Percentiles rank a stretch among this genome's conserved stretches.
Conservation (phyloP, 2,113 vertebrate species). For the Falco punctatus region DNA sequence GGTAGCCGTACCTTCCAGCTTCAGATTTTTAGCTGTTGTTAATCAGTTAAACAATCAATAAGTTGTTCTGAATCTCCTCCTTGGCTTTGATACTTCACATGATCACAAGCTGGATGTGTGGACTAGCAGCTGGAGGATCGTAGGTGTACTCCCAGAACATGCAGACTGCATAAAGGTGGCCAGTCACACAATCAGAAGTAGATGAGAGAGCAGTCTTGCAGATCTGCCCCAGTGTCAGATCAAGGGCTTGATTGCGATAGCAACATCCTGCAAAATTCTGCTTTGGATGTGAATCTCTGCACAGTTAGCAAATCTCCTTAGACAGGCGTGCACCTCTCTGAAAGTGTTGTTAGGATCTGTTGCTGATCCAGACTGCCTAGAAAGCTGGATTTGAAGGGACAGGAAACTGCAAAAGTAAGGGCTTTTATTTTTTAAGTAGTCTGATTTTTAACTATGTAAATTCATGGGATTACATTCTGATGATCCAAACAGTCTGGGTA, state of each 20-base stretch:
- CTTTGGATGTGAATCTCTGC: not conserved
- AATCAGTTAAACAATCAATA: too few species aligned
- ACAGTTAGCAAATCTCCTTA: not conserved
- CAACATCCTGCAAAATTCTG: not conserved
- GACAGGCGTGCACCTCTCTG: not conserved
- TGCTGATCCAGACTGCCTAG: not conserved
- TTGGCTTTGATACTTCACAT: not conserved
- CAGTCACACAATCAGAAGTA: not conserved
- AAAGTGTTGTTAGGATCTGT: not conserved
- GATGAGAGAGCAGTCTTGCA: not conserved
- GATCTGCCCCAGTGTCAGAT: not conserved
- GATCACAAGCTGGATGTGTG: not conserved
- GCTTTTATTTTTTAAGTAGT: not conserved
- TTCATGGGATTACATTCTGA: not conserved
- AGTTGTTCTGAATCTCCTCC: not conserved
- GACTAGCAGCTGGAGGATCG: fast-evolving
- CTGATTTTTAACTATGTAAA: conserved; percentile 46
- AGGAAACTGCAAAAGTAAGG: conserved; percentile 1
- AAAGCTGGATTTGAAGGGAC: not conserved
- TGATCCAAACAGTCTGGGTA: not conserved
- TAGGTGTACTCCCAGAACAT: not conserved
- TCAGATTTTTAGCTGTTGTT: not conserved
- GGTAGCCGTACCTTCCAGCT: not conserved
- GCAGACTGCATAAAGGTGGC: not conserved
- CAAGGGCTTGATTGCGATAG: not conserved